Evolutionary conservation across 2,797 vertebrate species (phyloP).

Genomic region (Pogoniulus pusillus): DNA sequence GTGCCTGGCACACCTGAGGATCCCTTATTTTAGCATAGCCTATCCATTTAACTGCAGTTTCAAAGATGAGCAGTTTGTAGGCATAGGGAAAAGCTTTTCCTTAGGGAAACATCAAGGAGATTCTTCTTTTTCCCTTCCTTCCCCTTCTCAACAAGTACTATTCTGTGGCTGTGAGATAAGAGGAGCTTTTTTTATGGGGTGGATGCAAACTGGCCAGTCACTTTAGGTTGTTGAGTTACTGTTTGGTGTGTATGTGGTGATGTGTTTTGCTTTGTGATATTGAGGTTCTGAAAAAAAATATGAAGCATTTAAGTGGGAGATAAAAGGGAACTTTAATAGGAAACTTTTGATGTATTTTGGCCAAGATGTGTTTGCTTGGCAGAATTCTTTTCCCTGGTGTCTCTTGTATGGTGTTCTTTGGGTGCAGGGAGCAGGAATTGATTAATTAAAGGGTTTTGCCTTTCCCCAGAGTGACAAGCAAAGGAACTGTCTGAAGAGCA

Average conservation of each 20-base stretch:
- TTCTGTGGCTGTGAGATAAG: constrained; percentile 37
- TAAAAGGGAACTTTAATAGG: constrained; percentile 72
- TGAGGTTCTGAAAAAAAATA: constrained; percentile 54
- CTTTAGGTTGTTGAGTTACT: constrained; percentile 64
- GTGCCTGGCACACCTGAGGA: constrained; percentile 46
- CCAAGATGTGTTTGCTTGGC: constrained; percentile 54
- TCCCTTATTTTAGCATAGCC: constrained; percentile 53
- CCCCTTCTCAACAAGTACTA: neutral
- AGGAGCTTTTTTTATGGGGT: constrained; percentile 51
- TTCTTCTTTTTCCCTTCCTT: neutral
- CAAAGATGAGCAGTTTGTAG: constrained; percentile 52
- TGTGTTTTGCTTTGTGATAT: constrained; percentile 63
- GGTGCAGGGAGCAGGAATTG: constrained; percentile 64
- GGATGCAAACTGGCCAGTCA: constrained; percentile 52
- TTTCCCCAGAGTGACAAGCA: constrained; percentile 65
- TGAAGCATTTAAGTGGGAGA: constrained; percentile 58
- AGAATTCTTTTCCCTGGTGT: constrained; percentile 61
- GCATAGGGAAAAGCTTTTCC: constrained; percentile 32
- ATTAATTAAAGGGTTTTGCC: constrained; percentile 73
- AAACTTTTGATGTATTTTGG: constrained; percentile 69
- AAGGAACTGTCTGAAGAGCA: constrained; percentile 60
- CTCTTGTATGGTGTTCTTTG: constrained; percentile 74
- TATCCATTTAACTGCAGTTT: constrained; percentile 57
- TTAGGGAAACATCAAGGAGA: constrained; percentile 24
- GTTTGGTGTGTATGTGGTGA: constrained; percentile 57